Conservation (phyloP, 2,113 vertebrate species). For the Miniopterus natalensis region DNA sequence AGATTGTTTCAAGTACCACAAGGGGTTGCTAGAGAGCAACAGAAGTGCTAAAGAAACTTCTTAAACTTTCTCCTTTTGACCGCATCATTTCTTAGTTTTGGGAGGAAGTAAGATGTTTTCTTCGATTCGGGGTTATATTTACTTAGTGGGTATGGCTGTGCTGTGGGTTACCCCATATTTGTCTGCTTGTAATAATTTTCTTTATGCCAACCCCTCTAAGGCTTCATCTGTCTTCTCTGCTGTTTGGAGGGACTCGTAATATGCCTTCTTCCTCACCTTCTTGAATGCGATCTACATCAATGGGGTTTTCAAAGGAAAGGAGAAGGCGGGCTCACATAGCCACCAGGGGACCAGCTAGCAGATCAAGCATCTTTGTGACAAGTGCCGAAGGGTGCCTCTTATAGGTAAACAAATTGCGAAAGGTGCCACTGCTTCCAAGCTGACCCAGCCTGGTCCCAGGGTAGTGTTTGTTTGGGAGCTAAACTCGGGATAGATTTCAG, state of each 20-base stretch:
- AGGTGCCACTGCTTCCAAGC: background rate
- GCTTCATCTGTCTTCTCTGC: background rate
- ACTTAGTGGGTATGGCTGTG: background rate
- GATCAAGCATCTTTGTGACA: background rate
- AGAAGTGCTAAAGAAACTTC: background rate
- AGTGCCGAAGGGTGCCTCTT: background rate
- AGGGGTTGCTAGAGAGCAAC: constrained; percentile 80
- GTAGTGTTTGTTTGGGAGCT: background rate
- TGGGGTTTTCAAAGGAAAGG: background rate
- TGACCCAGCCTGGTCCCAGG: too few relatives aligned
- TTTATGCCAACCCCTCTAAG: background rate
- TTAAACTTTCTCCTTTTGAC: background rate
- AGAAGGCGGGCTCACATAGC: background rate
- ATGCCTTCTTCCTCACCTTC: background rate
- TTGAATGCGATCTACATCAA: background rate
- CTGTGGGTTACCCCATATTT: background rate
- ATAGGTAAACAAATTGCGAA: background rate
- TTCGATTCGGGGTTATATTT: constrained; percentile 1
- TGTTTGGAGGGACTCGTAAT: background rate
- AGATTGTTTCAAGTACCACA: constrained; percentile 62
- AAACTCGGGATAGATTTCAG: background rate
- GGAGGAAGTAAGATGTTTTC: constrained; percentile 2
- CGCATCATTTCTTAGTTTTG: background rate
- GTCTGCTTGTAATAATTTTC: background rate
- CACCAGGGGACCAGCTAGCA: background rate